Conservation (phyloP, 2,113 vertebrate genomes). For the Hiodon tergisus region DNA sequence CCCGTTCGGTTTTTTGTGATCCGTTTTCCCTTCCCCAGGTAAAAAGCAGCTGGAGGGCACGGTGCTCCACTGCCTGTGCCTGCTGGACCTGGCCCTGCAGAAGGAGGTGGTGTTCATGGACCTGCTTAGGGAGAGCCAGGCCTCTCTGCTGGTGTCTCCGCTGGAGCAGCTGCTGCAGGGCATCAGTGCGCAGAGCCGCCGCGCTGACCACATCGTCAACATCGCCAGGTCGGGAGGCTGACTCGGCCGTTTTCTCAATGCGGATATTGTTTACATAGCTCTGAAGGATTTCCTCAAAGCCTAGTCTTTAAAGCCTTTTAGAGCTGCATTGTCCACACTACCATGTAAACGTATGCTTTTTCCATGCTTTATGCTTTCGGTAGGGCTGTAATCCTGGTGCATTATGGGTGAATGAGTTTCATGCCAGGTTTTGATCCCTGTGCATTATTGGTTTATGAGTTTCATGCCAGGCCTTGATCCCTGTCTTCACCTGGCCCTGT, state of each 20-base stretch:
- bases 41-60: constrained; percentile 88
- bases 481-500: constrained; percentile 3
- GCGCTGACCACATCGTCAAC: constrained; percentile 90
- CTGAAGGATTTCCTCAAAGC: too few relatives aligned
- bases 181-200: constrained; percentile 85
- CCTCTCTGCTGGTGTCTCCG: constrained; percentile 83
- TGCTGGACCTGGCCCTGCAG: constrained; percentile 86
- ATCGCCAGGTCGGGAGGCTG: constrained; percentile 73
- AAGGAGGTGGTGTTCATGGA: constrained; percentile 95
- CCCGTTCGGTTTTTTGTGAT: background rate
- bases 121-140: constrained; percentile 86
- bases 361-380: too few relatives aligned
- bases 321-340: too few relatives aligned
- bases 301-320: too few relatives aligned
- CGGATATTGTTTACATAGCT: background rate
- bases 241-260: background rate
- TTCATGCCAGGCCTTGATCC: background rate
- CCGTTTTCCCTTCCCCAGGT: constrained; percentile 53
- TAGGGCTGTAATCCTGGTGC: too few relatives aligned
- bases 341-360: too few relatives aligned
- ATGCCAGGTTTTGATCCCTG: too few relatives aligned
- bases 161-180: constrained; percentile 92
- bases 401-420: too few relatives aligned
- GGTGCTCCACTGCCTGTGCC: constrained; percentile 82
- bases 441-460: too few relatives aligned